A percentile compares a stretch with the other conserved stretches of the same genome.
These are phyloP conservation scores for Tetragonula carbonaria DNA, from an alignment of 2,888 invertebrate genomes.

Conservation along the genomic window DNA sequence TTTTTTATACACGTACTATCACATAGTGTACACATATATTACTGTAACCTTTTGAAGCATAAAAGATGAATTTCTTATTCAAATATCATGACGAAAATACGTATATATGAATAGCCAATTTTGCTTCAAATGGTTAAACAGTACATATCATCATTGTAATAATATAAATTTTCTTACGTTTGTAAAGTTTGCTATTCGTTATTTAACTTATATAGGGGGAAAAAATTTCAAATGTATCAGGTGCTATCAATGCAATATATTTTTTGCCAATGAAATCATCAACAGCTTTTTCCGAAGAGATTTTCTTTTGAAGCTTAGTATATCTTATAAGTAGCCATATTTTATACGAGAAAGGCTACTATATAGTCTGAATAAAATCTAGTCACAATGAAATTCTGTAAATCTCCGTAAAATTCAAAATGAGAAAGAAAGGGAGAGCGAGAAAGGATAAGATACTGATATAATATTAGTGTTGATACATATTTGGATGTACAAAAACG, in stretches of 20 bases:
- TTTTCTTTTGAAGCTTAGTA: slow-evolving; percentile 38
- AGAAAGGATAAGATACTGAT: slow-evolving; percentile 27
- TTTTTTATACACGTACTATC: slow-evolving; percentile 15
- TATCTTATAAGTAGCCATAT: slow-evolving; percentile 40
- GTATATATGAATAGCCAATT: slow-evolving; percentile 19
- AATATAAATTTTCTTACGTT: slow-evolving; percentile 31
- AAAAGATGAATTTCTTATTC: neutral
- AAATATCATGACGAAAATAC: neutral
- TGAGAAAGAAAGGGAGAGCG: neutral
- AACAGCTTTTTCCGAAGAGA: slow-evolving; percentile 17
- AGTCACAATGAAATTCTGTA: slow-evolving; percentile 51
- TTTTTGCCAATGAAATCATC: slow-evolving; percentile 53
- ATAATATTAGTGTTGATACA: slow-evolving; percentile 51
- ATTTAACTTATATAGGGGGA: slow-evolving; percentile 40
- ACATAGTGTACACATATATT: slow-evolving; percentile 9
- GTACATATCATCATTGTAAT: slow-evolving; percentile 42
- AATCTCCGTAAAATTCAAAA: slow-evolving; percentile 28
- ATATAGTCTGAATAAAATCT: slow-evolving; percentile 51
- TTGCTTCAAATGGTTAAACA: slow-evolving; percentile 55
- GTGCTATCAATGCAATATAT: slow-evolving; percentile 60
- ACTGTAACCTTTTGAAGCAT: slow-evolving; percentile 55
- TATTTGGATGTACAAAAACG: slow-evolving; percentile 58
- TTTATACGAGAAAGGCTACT: slow-evolving; percentile 46
- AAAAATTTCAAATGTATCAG: slow-evolving; percentile 33
- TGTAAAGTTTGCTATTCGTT: slow-evolving; percentile 26